A percentile compares a stretch with the other conserved stretches of the same genome.
Evolutionary conservation across 2,797 vertebrate species (phyloP).

Genomic region (Gastrophryne carolinensis): DNA sequence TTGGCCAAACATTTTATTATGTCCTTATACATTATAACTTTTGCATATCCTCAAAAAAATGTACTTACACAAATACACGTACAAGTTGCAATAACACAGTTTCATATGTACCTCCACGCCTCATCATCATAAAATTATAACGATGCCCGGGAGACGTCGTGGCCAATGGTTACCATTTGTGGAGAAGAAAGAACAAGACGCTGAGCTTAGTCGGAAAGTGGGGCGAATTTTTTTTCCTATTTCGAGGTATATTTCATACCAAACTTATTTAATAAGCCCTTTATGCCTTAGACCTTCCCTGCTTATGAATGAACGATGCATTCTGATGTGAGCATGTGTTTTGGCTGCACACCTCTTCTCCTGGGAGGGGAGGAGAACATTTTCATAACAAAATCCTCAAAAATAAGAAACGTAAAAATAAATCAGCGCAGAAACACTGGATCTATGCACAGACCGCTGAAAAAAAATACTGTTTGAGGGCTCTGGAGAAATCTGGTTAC

Average conservation of each 20-base stretch:
- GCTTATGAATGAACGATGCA: conserved; percentile 48
- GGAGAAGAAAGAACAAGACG: conserved; percentile 10
- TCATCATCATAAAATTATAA: conserved; percentile 36
- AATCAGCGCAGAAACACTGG: conserved; percentile 35
- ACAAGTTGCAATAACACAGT: conserved; percentile 12
- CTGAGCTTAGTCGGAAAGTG: not conserved
- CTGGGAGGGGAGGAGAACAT: conserved; percentile 38
- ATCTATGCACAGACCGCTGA: conserved; percentile 18
- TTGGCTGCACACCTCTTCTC: conserved; percentile 41
- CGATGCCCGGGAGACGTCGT: not conserved
- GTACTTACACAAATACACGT: not conserved
- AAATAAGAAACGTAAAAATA: conserved; percentile 44
- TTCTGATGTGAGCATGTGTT: conserved; percentile 28
- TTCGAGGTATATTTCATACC: conserved; percentile 37
- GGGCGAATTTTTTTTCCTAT: conserved; percentile 1
- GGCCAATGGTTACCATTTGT: conserved; percentile 28
- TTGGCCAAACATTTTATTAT: not conserved
- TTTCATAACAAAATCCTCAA: conserved; percentile 45
- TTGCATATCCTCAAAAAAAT: conserved; percentile 1
- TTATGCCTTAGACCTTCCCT: conserved; percentile 33
- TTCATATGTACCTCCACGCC: conserved; percentile 18
- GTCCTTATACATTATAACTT: not conserved
- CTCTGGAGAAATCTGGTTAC: conserved; percentile 19
- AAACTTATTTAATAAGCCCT: conserved; percentile 43
- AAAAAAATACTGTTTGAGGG: conserved; percentile 10